Percentiles rank a stretch among this genome's conserved stretches.
Evolutionary conservation across 2,797 vertebrate species (phyloP).

Genomic region (Cottoperca gobio): DNA sequence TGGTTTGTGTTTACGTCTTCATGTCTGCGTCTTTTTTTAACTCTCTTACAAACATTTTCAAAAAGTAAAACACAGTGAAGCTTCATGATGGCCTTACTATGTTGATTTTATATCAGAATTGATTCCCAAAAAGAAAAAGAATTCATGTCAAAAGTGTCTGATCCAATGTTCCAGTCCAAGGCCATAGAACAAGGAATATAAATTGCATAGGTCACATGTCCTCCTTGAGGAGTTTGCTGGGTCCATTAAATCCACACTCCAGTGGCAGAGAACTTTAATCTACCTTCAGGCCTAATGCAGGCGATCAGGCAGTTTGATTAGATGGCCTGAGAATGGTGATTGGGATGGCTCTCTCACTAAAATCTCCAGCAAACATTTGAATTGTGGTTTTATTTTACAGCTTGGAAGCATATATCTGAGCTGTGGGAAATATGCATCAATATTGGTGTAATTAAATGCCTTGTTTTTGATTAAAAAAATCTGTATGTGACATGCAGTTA

Average conservation of each 20-base stretch:
- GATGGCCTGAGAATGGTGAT: constrained; percentile 23
- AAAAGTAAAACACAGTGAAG: neutral
- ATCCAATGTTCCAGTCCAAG: constrained; percentile 7
- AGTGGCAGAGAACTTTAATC: constrained; percentile 49
- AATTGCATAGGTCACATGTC: constrained; percentile 11
- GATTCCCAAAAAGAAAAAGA: neutral
- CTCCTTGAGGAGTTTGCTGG: constrained; percentile 32
- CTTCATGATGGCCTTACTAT: neutral
- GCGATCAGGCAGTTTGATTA: constrained; percentile 24
- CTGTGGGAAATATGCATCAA: neutral
- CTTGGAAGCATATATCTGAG: constrained; percentile 4
- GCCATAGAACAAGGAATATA: neutral
- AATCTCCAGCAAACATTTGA: constrained; percentile 10
- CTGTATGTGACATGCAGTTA: neutral
- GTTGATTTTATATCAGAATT: neutral
- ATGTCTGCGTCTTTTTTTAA: neutral
- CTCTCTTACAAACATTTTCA: too few relatives aligned
- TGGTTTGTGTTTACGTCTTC: neutral
- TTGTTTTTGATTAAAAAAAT: neutral
- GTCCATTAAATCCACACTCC: constrained; percentile 50
- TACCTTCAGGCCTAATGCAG: constrained; percentile 18
- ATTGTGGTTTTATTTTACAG: constrained; percentile 16
- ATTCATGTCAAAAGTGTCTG: neutral
- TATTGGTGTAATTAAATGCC: neutral
- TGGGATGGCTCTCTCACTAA: constrained; percentile 1